Conservation (phyloP, 2,797 vertebrate genomes). For the Myotis planiceps region DNA sequence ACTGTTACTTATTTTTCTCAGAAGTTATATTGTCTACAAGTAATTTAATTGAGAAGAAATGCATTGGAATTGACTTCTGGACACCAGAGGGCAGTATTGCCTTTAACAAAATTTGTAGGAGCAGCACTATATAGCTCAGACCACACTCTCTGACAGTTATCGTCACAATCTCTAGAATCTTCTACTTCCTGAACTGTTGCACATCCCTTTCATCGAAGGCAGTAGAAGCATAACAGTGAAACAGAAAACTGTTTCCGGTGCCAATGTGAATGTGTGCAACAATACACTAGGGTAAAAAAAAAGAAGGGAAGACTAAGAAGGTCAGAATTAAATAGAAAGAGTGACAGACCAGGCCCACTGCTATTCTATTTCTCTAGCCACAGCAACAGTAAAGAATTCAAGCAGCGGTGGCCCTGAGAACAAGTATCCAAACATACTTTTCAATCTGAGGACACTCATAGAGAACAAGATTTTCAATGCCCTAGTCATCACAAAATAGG, state of each 20-base stretch:
- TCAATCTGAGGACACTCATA: not conserved
- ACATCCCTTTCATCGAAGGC: constrained; percentile 14
- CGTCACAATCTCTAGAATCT: constrained; percentile 43
- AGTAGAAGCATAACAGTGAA: not conserved
- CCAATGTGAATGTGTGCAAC: not conserved
- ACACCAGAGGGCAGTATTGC: constrained; percentile 85
- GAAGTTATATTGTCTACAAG: not conserved
- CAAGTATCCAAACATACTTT: not conserved
- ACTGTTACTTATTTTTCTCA: constrained; percentile 27
- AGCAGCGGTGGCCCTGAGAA: not conserved
- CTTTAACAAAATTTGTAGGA: constrained; percentile 6
- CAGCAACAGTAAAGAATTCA: not conserved
- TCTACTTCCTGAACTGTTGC: constrained; percentile 15
- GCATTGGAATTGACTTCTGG: not conserved
- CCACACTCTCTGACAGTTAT: not conserved
- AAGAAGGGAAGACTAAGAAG: not conserved
- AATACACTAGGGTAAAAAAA: constrained; percentile 7
- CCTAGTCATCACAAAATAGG: not conserved
- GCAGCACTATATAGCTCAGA: not conserved
- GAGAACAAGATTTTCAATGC: constrained; percentile 40
- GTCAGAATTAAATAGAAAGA: constrained; percentile 30
- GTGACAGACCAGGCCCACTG: not conserved
- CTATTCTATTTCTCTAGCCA: not conserved
- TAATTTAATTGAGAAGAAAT: not conserved
- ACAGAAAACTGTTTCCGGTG: constrained; percentile 10